Evolutionary conservation across 2,113 vertebrate species (phyloP), one percentile per base, ranked within the genome.

Genomic region (Panthera uncia): DNA sequence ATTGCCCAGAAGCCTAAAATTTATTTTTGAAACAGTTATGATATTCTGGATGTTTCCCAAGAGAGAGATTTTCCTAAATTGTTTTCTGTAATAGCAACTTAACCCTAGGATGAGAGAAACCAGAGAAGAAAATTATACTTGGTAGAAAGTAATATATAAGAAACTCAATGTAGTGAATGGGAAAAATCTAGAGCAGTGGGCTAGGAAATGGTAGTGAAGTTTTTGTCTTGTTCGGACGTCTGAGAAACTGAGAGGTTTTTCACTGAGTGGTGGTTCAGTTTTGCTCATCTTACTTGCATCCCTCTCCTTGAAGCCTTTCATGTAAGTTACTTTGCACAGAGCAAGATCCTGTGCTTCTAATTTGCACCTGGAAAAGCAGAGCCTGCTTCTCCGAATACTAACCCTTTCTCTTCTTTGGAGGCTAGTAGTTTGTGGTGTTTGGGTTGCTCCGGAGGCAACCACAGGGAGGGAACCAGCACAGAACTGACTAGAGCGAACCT

Each of bases 281-380:
- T 68, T 91, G 61, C 83, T 89, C 71, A 65, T 82, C 73, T 73
- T 41, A 7, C 73, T 73, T 41, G 4, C 31, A 48, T 86, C 45
- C 55, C 23, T 73, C 11, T 41, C 68, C 21, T 74, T 13, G 4
- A 0, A 92, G 83, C 36, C 33, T 94, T 74, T 95, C 66, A 63
- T 57, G 81, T 69, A 15, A 94, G 76, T 96, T 71, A 21, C 31
- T 96, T 90, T 98, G 38, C 73, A 36, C 83, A 50, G 55, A 80
- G 23, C 65, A 38, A 96, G 88, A 81, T 66, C 41, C 27, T 65
- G 50, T 88, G 29, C 38, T 94, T 94, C 27, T 14, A 73, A 85
- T 95, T 95, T 96, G 95, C 87, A 83, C 87, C 94, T 96, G 94
- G 90, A 82, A 92, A 85, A 96, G 93, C 81, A 97, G 76, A 82